Percentiles rank a stretch among this genome's conserved stretches.
Conservation (phyloP, 2,888 invertebrate species). For the Callyntrura sp. region DNA sequence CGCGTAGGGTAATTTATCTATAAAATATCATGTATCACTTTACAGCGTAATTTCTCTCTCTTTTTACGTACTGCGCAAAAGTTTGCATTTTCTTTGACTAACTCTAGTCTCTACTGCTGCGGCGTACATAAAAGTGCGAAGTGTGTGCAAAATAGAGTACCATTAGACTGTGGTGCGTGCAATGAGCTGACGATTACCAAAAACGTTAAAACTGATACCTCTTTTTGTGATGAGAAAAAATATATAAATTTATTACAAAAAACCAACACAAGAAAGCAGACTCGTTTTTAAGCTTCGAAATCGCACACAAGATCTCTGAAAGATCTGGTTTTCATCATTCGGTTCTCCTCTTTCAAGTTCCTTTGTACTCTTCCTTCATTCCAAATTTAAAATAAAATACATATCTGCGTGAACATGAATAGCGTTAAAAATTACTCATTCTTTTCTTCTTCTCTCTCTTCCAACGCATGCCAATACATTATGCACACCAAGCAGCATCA, state of each 20-base stretch:
- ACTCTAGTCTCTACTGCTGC: slow-evolving; percentile 19
- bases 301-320: slow-evolving; percentile 52
- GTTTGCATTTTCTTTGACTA: slow-evolving; percentile 15
- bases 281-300: slow-evolving; percentile 56
- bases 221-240: slow-evolving; percentile 2
- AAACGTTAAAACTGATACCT: slow-evolving; percentile 18
- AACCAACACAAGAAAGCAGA: slow-evolving; percentile 25
- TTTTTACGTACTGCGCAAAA: not conserved
- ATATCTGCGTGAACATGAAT: slow-evolving; percentile 30
- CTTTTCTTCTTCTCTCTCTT: slow-evolving; percentile 6
- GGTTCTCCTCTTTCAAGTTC: slow-evolving; percentile 34
- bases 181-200: slow-evolving; percentile 15
- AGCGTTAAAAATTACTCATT: slow-evolving; percentile 46
- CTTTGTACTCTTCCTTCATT: slow-evolving; percentile 43
- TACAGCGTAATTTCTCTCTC: slow-evolving; percentile 1
- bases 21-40: slow-evolving; percentile 66
- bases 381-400: slow-evolving; percentile 27
- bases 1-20: slow-evolving; percentile 52
- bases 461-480: slow-evolving; percentile 19
- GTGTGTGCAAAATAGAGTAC: slow-evolving; percentile 21
- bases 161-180: slow-evolving; percentile 37
- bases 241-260: not conserved
- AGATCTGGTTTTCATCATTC: slow-evolving; percentile 74
- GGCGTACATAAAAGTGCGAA: slow-evolving; percentile 26
- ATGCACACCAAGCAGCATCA: slow-evolving; percentile 1